Base-by-base conservation (phyloP, 2,797 vertebrate species). In the Peromyscus aztecus region DNA sequence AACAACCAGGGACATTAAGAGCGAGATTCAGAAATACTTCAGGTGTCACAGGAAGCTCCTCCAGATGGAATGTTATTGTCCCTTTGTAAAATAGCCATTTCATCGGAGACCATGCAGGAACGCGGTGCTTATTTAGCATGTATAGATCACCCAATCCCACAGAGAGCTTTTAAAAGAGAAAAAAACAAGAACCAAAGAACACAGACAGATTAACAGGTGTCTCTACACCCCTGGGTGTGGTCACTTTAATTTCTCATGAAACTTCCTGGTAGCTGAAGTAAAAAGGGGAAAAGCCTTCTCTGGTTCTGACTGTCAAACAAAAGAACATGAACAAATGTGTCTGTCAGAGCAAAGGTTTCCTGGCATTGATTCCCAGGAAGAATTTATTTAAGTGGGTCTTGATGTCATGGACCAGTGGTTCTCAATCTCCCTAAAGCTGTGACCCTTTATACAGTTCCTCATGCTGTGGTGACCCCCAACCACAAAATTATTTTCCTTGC, bases 261-360 rank as follows among this genome's bases (percentile, higher is more conserved):
- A n/a, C 61, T 97, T 97, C 95, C 97, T 91, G 88, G 87, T 67
- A 86, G 49, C 49, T 52, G 67, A 90, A 40, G 61, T 43, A 29
- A 78, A 94, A 92, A 73, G 76, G 55, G 65, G 21, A 4, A 73
- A 91, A 94, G 21, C 49, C 49, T 34, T 27, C 17, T 24, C 23
- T 78, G 29, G 34, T 55, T 94, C 61, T 92, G 49, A 65, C 27
- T 67, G 65, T 91, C 88, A 89, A 61, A 86, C 85, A 55, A 83
- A 82, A 91, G 83, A 76, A 90, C 69, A 59, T 27, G 71, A 96
- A 87, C 67, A 94, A 67, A 76, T n/a, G 10, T 55, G 9, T 78
- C 49, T 69, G 40, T 65, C 29, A 21, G n/a, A n/a, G 57, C 31
- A 71, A n/a, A 16, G 40, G 73, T 93, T 84, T 84, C 81, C 85